phyloP scores from a whole-genome alignment of 2,113 vertebrate species.

The Numenius arquata region DNA sequence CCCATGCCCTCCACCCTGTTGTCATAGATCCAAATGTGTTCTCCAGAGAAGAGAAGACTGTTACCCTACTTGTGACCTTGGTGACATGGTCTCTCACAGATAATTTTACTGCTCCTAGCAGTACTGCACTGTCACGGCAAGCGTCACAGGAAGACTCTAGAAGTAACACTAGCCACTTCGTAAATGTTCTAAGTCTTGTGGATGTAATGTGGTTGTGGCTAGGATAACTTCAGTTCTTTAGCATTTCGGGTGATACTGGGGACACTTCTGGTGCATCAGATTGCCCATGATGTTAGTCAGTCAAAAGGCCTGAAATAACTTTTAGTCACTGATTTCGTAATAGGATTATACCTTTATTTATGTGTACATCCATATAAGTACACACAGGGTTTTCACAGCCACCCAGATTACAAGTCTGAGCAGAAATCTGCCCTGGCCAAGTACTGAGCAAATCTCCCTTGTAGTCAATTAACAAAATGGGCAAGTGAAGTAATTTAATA shows the following conservation, averaged over 20 bases:
- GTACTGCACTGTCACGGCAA: neutral
- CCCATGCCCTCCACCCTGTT: accelerated
- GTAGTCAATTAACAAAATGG: neutral
- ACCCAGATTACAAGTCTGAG: neutral
- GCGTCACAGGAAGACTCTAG: no score
- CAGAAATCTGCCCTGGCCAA: neutral
- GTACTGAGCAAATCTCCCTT: neutral
- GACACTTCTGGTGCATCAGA: neutral
- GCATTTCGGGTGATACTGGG: neutral
- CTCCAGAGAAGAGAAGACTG: neutral
- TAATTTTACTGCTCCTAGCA: neutral
- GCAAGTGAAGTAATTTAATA: neutral
- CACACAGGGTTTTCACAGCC: neutral
- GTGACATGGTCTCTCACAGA: neutral
- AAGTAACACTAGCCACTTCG: neutral
- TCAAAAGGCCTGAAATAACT: neutral
- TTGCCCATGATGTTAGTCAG: neutral
- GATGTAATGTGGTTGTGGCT: neutral
- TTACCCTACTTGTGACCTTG: neutral
- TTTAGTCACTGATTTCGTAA: neutral
- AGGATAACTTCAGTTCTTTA: neutral
- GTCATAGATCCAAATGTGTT: neutral
- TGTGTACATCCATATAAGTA: neutral
- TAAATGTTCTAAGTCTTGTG: neutral
- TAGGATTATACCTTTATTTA: neutral